Percentiles rank a stretch among this genome's conserved stretches.
Evolutionary conservation across 2,113 vertebrate genomes (phyloP).

Genomic region (Alosa alosa): DNA sequence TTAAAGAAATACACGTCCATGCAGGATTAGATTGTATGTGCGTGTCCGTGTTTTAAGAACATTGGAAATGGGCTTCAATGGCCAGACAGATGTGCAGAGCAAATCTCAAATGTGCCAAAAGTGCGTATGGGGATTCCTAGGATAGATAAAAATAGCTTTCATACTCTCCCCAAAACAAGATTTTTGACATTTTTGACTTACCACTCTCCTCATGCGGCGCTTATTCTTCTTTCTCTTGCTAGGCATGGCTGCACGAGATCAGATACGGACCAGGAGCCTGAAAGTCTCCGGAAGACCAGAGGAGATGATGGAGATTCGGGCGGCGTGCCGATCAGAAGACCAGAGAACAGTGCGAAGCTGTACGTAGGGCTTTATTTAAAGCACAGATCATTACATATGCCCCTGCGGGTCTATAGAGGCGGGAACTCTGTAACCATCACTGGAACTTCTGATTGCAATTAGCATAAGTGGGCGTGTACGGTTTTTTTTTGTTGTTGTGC

Average conservation of each 20-base stretch:
- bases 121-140: not conserved
- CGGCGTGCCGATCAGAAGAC: slow-evolving; percentile 17
- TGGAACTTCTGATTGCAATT: slow-evolving; percentile 3
- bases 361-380: slow-evolving; percentile 59
- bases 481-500: not conserved
- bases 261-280: not conserved
- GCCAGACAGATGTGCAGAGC: too few species aligned
- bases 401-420: not conserved
- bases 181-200: slow-evolving; percentile 47
- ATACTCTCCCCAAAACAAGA: not conserved
- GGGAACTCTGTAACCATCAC: slow-evolving; percentile 15
- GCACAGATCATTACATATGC: slow-evolving; percentile 26
- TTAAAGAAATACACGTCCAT: too few species aligned
- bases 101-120: not conserved
- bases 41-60: too few species aligned
- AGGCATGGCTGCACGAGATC: slow-evolving; percentile 57
- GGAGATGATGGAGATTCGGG: not conserved
- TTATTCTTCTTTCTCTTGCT: slow-evolving; percentile 73
- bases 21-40: too few species aligned
- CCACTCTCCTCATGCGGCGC: slow-evolving; percentile 65
- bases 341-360: slow-evolving; percentile 1
- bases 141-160: too few species aligned
- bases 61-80: too few species aligned
- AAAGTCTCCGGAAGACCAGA: not conserved
- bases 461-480: slow-evolving; percentile 13